phyloP scores from a whole-genome alignment of 2,113 vertebrate species.

The Eulemur rufifrons region DNA sequence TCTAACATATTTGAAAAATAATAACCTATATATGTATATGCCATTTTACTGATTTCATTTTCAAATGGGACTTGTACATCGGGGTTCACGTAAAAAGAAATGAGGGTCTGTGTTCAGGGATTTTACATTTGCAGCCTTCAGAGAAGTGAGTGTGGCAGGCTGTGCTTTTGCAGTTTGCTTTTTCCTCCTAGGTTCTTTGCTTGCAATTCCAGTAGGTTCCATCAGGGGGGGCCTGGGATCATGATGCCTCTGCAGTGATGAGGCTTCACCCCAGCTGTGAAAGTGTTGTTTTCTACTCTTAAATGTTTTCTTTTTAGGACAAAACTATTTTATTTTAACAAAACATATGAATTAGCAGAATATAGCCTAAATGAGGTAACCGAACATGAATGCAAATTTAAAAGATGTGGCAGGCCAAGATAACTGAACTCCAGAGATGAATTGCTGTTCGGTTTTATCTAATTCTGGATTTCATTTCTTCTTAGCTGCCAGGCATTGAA shows the following conservation, averaged over 20 bases:
- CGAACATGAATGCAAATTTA: conserved; percentile 1
- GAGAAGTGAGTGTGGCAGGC: background rate
- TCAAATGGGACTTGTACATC: background rate
- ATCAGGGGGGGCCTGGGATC: background rate
- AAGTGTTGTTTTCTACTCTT: background rate
- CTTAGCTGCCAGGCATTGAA: background rate
- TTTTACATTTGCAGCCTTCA: background rate
- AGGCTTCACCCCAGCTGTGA: background rate
- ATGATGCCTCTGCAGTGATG: background rate
- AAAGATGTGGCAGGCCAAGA: background rate
- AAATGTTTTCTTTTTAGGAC: background rate
- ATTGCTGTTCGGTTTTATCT: background rate
- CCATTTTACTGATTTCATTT: background rate
- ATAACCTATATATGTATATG: background rate
- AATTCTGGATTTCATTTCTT: background rate
- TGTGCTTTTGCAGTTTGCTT: background rate
- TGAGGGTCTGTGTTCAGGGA: background rate
- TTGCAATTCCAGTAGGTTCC: background rate
- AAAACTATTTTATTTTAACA: background rate
- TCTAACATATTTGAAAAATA: background rate
- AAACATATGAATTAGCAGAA: background rate
- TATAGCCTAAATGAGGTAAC: background rate
- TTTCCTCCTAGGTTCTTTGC: conserved; percentile 1
- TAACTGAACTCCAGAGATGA: background rate
- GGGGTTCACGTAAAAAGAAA: background rate